phyloP scores from a whole-genome alignment of 1,140 invertebrate genomes.

The Archegozetes longisetosus region DNA sequence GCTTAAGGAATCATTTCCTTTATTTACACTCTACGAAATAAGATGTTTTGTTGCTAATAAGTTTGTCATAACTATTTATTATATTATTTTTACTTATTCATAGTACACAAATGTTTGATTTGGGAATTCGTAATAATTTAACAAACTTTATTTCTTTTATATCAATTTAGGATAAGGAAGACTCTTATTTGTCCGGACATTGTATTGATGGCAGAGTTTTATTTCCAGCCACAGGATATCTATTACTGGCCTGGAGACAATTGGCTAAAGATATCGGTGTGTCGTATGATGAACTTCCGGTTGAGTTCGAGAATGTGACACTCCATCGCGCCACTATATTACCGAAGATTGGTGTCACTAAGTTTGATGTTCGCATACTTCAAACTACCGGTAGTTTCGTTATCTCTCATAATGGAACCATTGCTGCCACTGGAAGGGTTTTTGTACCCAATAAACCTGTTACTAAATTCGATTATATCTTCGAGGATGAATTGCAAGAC shows the following conservation, averaged over 20 bases:
- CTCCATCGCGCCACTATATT: slow-evolving; percentile 83
- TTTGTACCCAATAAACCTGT: slow-evolving; percentile 27
- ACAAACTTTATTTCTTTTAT: neutral
- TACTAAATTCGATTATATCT: neutral
- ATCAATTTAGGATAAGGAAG: neutral
- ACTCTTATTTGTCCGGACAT: slow-evolving; percentile 66
- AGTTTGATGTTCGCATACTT: slow-evolving; percentile 71
- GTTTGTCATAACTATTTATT: too few species aligned
- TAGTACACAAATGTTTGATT: neutral
- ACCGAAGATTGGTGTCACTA: slow-evolving; percentile 52
- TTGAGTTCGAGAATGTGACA: slow-evolving; percentile 68
- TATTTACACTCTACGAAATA: too few species aligned
- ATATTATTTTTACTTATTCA: too few species aligned
- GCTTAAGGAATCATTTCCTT: too few species aligned
- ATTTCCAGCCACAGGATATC: slow-evolving; percentile 87
- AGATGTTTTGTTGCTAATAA: too few species aligned
- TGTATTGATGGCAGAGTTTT: slow-evolving; percentile 80
- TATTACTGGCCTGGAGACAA: slow-evolving; percentile 78
- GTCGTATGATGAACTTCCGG: slow-evolving; percentile 48
- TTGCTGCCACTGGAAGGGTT: slow-evolving; percentile 56
- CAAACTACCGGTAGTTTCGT: slow-evolving; percentile 76
- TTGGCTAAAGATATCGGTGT: slow-evolving; percentile 61
- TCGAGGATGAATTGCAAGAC: neutral
- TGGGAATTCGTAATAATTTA: neutral
- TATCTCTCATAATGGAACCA: slow-evolving; percentile 65